These are phyloP conservation scores for Lophius americanus DNA, from an alignment of 2,797 vertebrate species.

Conservation along the genomic window DNA sequence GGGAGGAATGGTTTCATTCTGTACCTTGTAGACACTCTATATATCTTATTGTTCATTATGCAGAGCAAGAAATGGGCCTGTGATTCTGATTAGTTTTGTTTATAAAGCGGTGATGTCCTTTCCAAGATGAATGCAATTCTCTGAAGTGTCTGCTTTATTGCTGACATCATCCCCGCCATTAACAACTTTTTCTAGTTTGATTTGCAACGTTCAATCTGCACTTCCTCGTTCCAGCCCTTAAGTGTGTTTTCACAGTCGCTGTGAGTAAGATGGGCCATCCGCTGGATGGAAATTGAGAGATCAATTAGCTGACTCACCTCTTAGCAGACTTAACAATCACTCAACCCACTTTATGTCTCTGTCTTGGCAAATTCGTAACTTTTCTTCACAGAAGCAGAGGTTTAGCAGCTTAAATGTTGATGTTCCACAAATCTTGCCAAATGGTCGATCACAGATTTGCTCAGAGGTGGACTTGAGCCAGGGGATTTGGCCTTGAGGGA, in stretches of 20 bases:
- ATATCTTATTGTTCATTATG: constrained; percentile 37
- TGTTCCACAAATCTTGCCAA: constrained; percentile 34
- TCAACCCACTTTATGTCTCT: constrained; percentile 40
- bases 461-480: constrained; percentile 31
- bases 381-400: constrained; percentile 38
- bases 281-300: constrained; percentile 49
- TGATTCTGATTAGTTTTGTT: constrained; percentile 52
- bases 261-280: constrained; percentile 39
- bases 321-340: constrained; percentile 40
- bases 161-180: constrained; percentile 19
- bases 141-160: constrained; percentile 22
- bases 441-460: constrained; percentile 48
- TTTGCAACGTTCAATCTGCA: constrained; percentile 15
- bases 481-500: constrained; percentile 39
- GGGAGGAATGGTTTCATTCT: neutral
- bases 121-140: constrained; percentile 22
- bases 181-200: constrained; percentile 48
- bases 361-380: constrained; percentile 41
- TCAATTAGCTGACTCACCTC: constrained; percentile 62
- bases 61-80: constrained; percentile 17
- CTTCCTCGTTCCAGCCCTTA: constrained; percentile 18
- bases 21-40: constrained; percentile 40
- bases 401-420: constrained; percentile 55
- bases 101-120: constrained; percentile 35
- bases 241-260: constrained; percentile 34